Base-by-base conservation (phyloP, 2,888 invertebrate genomes). In the Pollenia angustigena region DNA sequence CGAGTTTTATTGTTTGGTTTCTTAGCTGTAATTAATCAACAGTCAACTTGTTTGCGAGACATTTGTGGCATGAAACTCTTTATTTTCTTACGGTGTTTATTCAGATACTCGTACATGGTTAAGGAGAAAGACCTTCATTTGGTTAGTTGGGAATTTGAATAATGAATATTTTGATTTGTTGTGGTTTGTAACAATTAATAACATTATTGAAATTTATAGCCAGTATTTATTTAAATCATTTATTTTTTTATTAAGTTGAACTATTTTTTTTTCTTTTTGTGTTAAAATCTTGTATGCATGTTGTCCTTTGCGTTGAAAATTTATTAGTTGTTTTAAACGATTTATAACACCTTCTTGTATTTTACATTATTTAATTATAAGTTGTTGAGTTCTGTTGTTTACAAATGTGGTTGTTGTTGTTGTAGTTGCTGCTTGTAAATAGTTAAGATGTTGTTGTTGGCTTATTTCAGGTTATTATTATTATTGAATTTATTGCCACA, bases 151-250 rank as follows among this genome's bases (percentile, higher is more conserved):
- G 42, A 18, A 83, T 48, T 78, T 58, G 42, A 78, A 83, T 72
- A 78, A 83, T 82, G 62, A 62, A 54, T 62, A 76, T 64, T 78
- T 83, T 78, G 16, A 78, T 72, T 64, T 78, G 56, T 66, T 78
- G 23, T 66, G 44, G 58, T 72, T 14, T 71, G 40, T 42, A 54
- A 60, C 78, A 69, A 85, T 85, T 85, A 85, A 85, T 85, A 78
- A 85, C 78, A 78, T 48, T 68, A 81, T 78, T 72, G 60, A 60
- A 81, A 81, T 85, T 85, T 85, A 78, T 78, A 44, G 71, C 71
- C 56, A 16, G 60, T 48, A 11, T 66, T 60, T 58, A 58, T 66
- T 44, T 58, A 44, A 78, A 74, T 74, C 8, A 60, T 32, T 69
- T 68, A 75, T 60, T 68, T 54, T 52, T 48, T 18, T 40, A 23